A percentile compares a stretch with the other conserved stretches of the same genome.
phyloP scores from a whole-genome alignment of 2,888 invertebrate genomes.

The Tetragonula carbonaria region DNA sequence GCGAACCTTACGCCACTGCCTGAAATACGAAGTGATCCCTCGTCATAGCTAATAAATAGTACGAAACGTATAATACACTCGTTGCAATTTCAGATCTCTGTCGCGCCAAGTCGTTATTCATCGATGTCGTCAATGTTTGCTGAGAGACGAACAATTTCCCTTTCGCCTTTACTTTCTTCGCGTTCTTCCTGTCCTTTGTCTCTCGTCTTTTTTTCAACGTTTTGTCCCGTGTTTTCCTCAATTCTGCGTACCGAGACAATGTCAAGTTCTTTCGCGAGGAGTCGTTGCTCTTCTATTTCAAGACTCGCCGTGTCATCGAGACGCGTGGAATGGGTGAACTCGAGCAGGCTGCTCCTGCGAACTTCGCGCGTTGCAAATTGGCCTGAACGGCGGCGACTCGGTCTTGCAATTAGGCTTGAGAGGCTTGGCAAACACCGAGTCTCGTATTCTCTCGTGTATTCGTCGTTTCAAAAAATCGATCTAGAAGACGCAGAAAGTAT shows the following conservation, averaged over 20 bases:
- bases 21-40: slow-evolving; percentile 28
- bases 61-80: slow-evolving; percentile 29
- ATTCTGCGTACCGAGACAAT: slow-evolving; percentile 50
- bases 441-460: neutral
- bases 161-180: neutral
- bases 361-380: slow-evolving; percentile 36
- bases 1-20: slow-evolving; percentile 34
- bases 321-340: slow-evolving; percentile 26
- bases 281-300: slow-evolving; percentile 71
- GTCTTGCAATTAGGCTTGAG: slow-evolving; percentile 38
- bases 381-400: slow-evolving; percentile 10
- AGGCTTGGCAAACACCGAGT: slow-evolving; percentile 16
- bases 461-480: slow-evolving; percentile 1
- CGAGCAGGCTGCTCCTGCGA: slow-evolving; percentile 24
- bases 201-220: no score
- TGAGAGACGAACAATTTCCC: neutral
- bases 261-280: slow-evolving; percentile 61
- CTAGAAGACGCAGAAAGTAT: neutral
- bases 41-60: slow-evolving; percentile 66
- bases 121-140: neutral
- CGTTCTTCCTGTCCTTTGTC: no score
- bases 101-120: slow-evolving; percentile 55
- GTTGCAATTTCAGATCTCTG: slow-evolving; percentile 47
- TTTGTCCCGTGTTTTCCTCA: neutral
- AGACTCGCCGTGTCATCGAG: slow-evolving; percentile 58